These are phyloP conservation scores for Heptranchias perlo DNA, from an alignment of 2,113 vertebrate genomes.

Conservation along the genomic window DNA sequence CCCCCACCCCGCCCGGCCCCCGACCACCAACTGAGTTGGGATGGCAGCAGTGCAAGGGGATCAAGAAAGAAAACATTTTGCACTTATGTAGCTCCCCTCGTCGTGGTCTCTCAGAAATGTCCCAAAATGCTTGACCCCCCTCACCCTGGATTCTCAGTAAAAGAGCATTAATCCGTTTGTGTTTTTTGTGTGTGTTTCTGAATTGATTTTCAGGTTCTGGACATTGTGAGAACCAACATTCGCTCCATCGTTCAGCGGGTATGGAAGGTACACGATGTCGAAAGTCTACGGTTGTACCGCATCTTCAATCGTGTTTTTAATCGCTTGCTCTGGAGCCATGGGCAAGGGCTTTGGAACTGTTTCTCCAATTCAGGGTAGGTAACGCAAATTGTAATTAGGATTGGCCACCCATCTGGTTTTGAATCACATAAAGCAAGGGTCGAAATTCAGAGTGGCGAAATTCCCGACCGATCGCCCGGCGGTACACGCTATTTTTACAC, in stretches of 20 bases:
- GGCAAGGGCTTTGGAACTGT: slow-evolving; percentile 93
- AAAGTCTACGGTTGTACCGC: slow-evolving; percentile 79
- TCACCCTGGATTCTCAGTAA: not conserved
- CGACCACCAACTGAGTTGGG: not conserved
- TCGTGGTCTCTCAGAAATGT: not conserved
- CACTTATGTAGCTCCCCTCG: not conserved
- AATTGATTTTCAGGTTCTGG: slow-evolving; percentile 70
- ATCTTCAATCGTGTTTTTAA: slow-evolving; percentile 90
- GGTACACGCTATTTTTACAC: not conserved
- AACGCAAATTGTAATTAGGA: not conserved
- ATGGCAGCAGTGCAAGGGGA: not conserved
- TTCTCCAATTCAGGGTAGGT: slow-evolving; percentile 87
- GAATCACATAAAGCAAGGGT: not conserved
- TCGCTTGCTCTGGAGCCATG: slow-evolving; percentile 90
- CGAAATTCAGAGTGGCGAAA: not conserved
- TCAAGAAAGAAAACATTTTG: not conserved
- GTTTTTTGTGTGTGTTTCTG: not conserved
- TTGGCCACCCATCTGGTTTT: not conserved
- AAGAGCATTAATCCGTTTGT: not conserved
- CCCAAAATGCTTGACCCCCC: not conserved
- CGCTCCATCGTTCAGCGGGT: slow-evolving; percentile 76
- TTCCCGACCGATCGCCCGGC: not conserved
- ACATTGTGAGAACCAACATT: slow-evolving; percentile 86
- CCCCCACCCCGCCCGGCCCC: too few relatives aligned
- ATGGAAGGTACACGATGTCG: slow-evolving; percentile 84